Base-by-base conservation (phyloP, 2,113 vertebrate genomes). In the Thamnophis sirtalis region DNA sequence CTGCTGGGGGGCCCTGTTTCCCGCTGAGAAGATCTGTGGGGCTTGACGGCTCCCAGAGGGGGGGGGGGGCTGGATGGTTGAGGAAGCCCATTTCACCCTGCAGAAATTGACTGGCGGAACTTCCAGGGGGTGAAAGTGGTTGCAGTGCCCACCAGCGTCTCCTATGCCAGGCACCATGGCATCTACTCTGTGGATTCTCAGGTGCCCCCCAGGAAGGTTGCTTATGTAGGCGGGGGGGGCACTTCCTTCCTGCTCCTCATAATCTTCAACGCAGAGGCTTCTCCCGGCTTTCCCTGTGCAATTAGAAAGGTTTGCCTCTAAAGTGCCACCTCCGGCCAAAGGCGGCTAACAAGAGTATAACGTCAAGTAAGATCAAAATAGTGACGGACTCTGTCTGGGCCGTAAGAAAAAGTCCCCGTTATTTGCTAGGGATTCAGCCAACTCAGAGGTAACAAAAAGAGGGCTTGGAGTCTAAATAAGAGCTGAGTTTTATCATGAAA, bases 41-140 rank as follows among this genome's bases (percentile, higher is more conserved):
- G 84, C 48, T 50, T 50, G 84, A 9, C 0, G 10, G 22, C 22
- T 50, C 5, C 26, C 48, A 0, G 43, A 73, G n/a, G n/a, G 68
- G 19, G n/a, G 68, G n/a, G n/a, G n/a, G 33, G 33, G 33, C 33
- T 19, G 73, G 84, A 13, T 50, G 48, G 10, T 15, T 28, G 21
- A 28, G 1, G 48, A 86, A 85, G 2, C 15, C 50, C 28, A 58
- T 60, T 21, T 43, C 24, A 9, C 86, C 53, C 24, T 87, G 0
- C 93, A 99, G 99, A 51, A 33, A 97, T 99, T 28, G 93, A 92
- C 87, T 99, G 99, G 99, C 96, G 97, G 0, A 93, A 96, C 3
- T 99, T 99, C 96, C 97, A 89, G 19, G 99, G 99, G 0, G 98
- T 98, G 90, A 97, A 96, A 91, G 99, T 98, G 56, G 94, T 99